Percentiles rank a stretch among this genome's conserved stretches.
Evolutionary conservation across 2,113 vertebrate species (phyloP).

Genomic region (Rhabdornis inornatus): DNA sequence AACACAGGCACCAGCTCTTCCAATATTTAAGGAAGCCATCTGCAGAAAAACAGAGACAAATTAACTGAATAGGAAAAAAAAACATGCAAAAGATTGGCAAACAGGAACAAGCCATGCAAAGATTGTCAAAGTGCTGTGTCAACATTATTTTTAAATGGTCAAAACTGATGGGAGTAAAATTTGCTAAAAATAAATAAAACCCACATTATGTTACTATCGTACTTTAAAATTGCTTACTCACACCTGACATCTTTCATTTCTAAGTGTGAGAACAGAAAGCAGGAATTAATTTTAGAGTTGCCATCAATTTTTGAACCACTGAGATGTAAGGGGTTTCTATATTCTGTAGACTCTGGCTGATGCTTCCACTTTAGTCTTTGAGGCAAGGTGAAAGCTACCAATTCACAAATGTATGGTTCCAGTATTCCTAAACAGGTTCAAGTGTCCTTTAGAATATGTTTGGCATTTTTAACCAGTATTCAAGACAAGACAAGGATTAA

Average conservation of each 20-base stretch:
- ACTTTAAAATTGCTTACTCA: not conserved
- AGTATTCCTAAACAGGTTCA: not conserved
- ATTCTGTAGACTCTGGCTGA: not conserved
- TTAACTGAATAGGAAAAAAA: not conserved
- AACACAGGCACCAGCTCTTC: slow-evolving; percentile 80
- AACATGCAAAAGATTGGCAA: not conserved
- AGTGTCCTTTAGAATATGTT: not conserved
- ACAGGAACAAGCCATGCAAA: not conserved
- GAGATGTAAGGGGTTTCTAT: not conserved
- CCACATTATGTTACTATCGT: not conserved
- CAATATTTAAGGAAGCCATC: slow-evolving; percentile 83
- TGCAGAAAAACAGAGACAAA: slow-evolving; percentile 47
- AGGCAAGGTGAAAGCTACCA: not conserved
- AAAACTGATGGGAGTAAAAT: not conserved
- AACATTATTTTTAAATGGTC: not conserved
- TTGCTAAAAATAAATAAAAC: not conserved
- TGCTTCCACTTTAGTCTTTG: not conserved
- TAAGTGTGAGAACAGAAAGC: not conserved
- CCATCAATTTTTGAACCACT: not conserved
- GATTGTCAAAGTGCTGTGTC: not conserved
- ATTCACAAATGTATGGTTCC: not conserved
- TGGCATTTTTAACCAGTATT: not conserved
- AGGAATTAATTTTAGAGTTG: not conserved
- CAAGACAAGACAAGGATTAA: not conserved
- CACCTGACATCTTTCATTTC: not conserved